Percentiles rank a stretch among this genome's conserved stretches.
These are phyloP conservation scores for Atherix ibis DNA, from an alignment of 2,888 invertebrate genomes.

Conservation along the genomic window DNA sequence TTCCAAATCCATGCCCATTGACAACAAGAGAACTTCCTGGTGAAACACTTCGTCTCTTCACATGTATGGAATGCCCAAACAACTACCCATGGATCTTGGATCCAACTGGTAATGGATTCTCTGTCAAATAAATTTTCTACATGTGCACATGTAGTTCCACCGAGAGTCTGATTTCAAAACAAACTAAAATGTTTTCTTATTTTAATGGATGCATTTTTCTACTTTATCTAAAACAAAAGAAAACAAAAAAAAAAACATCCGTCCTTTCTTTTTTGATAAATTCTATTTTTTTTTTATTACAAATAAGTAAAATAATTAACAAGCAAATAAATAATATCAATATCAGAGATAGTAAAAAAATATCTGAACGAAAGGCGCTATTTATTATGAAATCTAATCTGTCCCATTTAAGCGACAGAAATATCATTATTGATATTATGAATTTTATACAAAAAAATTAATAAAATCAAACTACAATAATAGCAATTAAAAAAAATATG, in stretches of 20 bases:
- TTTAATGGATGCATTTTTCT: too few relatives aligned
- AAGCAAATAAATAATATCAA: neutral
- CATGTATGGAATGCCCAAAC: conserved; percentile 91
- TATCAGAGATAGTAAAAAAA: conserved; percentile 1
- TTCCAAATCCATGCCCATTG: conserved; percentile 80
- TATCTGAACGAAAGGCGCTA: conserved; percentile 1
- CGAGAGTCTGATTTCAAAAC: conserved; percentile 30
- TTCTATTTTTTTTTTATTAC: too few relatives aligned
- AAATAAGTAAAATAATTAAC: too few relatives aligned
- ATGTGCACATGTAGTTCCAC: conserved; percentile 25
- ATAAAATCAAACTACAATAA: too few relatives aligned
- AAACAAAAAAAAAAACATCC: too few relatives aligned
- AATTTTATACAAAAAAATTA: too few relatives aligned
- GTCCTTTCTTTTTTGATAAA: too few relatives aligned
- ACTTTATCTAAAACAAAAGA: too few relatives aligned
- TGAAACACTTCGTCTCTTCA: conserved; percentile 80
- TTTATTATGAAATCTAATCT: conserved; percentile 9
- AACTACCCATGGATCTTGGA: conserved; percentile 92
- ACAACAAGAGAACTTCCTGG: conserved; percentile 82
- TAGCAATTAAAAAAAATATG: too few relatives aligned
- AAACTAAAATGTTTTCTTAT: neutral
- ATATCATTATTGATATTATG: too few relatives aligned
- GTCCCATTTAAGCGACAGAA: conserved; percentile 5
- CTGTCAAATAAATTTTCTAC: conserved; percentile 38
- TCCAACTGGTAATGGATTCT: conserved; percentile 87